Evolutionary conservation across 2,888 invertebrate species (phyloP), one percentile per base, ranked within the genome.

Genomic region (Pachymerium ferrugineum): DNA sequence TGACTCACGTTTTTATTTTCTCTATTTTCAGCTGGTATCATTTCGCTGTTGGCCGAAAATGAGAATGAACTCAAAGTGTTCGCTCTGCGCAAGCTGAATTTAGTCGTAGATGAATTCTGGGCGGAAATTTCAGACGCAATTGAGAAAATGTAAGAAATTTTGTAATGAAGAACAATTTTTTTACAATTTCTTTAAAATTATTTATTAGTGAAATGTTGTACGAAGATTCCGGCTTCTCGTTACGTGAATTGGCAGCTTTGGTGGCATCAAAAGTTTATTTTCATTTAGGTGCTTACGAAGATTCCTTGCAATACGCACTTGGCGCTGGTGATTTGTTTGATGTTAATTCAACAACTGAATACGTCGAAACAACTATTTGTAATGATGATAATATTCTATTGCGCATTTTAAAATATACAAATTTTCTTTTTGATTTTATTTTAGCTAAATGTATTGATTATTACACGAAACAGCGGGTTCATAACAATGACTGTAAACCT

Each of bases 211-310:
- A 99, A 85, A 93, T 94, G 82, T 86, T 99, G 30, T 94, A 97
- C 81, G 98, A 98, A 85, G 95, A 97, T 81, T 89, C 92, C 80
- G 86, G 85, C 38, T 92, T 99, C 83, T 80, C 82, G 77, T 92
- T 97, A 81, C 91, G 94, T 80, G 91, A 96, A 80, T 84, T 97
- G 73, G 98, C 99, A 71, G 97, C 98, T 30, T 87, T 99, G 78
- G 94, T 99, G 4, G 97, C 97, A 5, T 98, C 97, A 78, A 99
- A 99, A 85, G 96, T 97, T 0, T 97, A 97, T 81, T 98, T 97
- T 83, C 97, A 99, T 83, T 86, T 99, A 77, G 97, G 97, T 33
- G 93, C 97, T 0, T 98, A 96, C 83, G 93, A 95, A 82, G 97
- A 97, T 83, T 97, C 98, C 0, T 84, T 99, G 77, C 94, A 94